A percentile compares a stretch with the other conserved stretches of the same genome.
These are phyloP conservation scores for Parazoanthus darwini DNA, from an alignment of 92 coral and sea anemone species.

Conservation along the genomic window DNA sequence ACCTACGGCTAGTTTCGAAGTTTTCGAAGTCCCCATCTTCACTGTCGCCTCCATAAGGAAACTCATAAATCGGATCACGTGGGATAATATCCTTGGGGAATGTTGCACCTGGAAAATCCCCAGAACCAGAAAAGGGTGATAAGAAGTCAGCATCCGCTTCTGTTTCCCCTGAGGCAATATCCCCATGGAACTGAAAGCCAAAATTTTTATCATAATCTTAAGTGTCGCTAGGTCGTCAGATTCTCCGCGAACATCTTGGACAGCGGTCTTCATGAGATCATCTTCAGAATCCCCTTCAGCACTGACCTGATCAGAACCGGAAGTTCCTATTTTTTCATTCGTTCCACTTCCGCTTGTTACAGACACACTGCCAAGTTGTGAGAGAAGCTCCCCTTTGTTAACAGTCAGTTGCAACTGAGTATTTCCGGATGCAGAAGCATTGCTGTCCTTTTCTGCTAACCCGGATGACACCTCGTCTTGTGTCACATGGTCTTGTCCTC, in stretches of 20 bases:
- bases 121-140: constrained; percentile 14
- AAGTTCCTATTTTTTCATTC: neutral
- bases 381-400: neutral
- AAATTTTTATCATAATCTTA: constrained; percentile 16
- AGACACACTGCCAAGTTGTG: neutral
- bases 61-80: neutral
- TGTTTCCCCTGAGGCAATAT: constrained; percentile 17
- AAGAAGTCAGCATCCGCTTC: constrained; percentile 40
- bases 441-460: neutral
- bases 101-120: constrained; percentile 10
- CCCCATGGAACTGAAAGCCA: constrained; percentile 37
- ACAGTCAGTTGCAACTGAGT: neutral
- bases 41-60: neutral
- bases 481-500: neutral
- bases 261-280: constrained; percentile 38
- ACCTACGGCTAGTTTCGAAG: too few species aligned
- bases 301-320: neutral
- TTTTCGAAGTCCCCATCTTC: constrained; percentile 19
- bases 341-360: constrained; percentile 19
- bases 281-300: neutral
- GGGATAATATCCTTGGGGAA: constrained; percentile 23
- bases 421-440: neutral
- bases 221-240: neutral
- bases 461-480: neutral
- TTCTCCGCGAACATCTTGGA: constrained; percentile 9